Evolutionary conservation across 2,888 invertebrate species (phyloP), one percentile per base, ranked within the genome.

Genomic region (Leucoma salicis): DNA sequence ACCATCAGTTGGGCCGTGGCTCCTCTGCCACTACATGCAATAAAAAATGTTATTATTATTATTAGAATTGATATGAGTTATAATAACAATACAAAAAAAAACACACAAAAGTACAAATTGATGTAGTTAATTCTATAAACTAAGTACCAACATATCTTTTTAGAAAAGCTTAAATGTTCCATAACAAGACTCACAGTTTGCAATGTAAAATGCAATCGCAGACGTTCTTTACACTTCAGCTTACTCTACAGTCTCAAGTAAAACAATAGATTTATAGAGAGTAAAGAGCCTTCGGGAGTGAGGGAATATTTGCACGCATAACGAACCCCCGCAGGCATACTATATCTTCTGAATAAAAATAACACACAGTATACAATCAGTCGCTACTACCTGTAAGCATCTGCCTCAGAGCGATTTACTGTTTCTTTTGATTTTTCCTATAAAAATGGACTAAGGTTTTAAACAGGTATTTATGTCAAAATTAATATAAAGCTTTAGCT

Each of bases 251-350:
- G 39, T 55, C 40, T 53, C 39, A 49, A 48, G 38, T 37, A 37
- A 55, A 55, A 59, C 56, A 59, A 59, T 55, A 44, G 39, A 24
- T 29, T 31, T 35, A 41, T 18, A 33, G 31, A 21, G 31, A 28
- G 29, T 14, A 18, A 49, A 63, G 52, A 29, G 29, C 58, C 65
- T 64, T 64, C 62, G 62, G 56, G 58, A 68, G 64, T 50, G 58
- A 57, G 14, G 14, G 5, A 5, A 7, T 29, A 29, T 29, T 29
- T 49, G 63, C 67, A 27, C 63, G 59, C 61, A 71, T 81, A 82
- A 82, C 78, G 79, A 82, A 82, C 47, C 66, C 73, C 78, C 75
- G 49, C 48, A 68, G 79, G 74, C 74, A 64, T 74, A 72, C 69
- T 70, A 66, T 70, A 73, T 72, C 63, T 65, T 45, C 60, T 60